Percentiles rank a stretch among this genome's conserved stretches.
These are phyloP conservation scores for Sebastes taczanowskii DNA, from an alignment of 2,797 vertebrate genomes.

Conservation along the genomic window DNA sequence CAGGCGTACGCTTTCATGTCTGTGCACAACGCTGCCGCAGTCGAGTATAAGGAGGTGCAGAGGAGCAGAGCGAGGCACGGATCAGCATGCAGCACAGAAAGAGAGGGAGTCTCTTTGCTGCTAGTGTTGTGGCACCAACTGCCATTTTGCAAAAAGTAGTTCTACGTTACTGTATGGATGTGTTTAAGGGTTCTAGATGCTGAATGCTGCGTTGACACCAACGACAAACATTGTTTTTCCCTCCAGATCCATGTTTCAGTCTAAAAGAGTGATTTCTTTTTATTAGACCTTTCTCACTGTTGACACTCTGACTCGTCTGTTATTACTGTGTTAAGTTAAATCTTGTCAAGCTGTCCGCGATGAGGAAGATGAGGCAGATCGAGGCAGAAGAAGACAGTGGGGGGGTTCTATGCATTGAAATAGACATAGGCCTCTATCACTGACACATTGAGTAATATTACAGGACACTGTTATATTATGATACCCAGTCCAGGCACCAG, in stretches of 20 bases:
- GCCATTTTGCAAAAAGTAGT: not conserved
- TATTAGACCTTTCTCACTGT: not conserved
- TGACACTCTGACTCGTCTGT: not conserved
- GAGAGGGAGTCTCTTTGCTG: not conserved
- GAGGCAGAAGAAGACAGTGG: not conserved
- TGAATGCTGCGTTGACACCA: not conserved
- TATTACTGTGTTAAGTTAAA: not conserved
- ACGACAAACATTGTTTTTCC: not conserved
- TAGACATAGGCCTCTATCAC: no score
- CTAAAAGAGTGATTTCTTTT: not conserved
- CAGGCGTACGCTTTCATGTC: conserved; percentile 31
- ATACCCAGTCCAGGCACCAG: not conserved
- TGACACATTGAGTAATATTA: no score
- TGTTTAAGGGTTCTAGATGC: not conserved
- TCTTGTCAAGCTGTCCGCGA: not conserved
- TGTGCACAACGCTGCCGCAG: not conserved
- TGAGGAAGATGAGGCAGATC: not conserved
- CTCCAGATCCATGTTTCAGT: not conserved
- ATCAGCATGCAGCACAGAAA: conserved; percentile 2
- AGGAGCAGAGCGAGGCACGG: not conserved
- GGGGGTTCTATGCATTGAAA: no score
- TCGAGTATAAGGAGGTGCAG: conserved; percentile 10
- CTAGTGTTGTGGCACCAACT: not conserved
- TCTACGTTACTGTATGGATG: not conserved
- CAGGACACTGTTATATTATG: no score